Evolutionary conservation across 2,113 vertebrate species (phyloP).

Genomic region (Cisticola juncidis): DNA sequence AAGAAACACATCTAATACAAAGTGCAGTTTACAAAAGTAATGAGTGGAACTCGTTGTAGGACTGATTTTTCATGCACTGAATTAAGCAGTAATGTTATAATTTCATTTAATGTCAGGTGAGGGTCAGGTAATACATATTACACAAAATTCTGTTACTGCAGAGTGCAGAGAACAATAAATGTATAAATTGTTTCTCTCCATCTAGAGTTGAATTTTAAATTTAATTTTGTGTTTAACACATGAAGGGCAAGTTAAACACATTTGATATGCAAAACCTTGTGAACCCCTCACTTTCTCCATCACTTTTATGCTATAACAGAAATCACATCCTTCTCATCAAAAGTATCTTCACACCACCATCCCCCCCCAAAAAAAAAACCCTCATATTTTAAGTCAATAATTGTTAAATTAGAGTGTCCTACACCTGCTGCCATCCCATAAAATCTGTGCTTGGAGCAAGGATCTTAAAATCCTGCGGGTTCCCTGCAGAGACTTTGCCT

Average conservation of each 20-base stretch:
- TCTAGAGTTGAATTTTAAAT: neutral
- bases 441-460: neutral
- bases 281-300: too few species aligned
- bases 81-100: fast-evolving
- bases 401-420: neutral
- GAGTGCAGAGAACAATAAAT: neutral
- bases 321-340: neutral
- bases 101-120: neutral
- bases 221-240: fast-evolving
- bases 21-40: neutral
- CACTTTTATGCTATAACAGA: fast-evolving
- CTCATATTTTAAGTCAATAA: neutral
- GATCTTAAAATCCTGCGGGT: neutral
- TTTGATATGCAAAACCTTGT: neutral
- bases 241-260: neutral
- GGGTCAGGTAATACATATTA: neutral
- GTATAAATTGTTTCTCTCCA: neutral
- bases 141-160: neutral
- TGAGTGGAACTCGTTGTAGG: neutral
- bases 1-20: fast-evolving
- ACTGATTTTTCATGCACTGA: neutral
- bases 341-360: neutral
- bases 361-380: fast-evolving
- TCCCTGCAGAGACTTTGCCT: neutral
- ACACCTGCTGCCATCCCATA: neutral